phyloP scores from a whole-genome alignment of 2,113 vertebrate species.

The Cettia cetti region DNA sequence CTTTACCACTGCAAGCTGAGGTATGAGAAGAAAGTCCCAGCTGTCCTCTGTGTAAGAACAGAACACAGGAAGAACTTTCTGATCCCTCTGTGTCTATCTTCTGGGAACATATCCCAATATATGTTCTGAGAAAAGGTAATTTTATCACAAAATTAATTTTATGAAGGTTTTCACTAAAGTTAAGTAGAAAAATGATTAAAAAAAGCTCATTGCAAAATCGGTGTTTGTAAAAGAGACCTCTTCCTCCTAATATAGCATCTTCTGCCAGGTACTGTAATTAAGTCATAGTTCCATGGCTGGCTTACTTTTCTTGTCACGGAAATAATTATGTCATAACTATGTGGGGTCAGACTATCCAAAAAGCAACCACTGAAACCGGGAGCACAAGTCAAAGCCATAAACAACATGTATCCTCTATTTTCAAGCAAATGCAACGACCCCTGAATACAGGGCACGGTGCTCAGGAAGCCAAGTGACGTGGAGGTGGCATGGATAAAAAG shows the following conservation, averaged over 20 bases:
- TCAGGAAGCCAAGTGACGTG: background rate
- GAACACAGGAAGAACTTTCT: background rate
- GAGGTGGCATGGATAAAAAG: background rate
- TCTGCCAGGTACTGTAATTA: slow-evolving; percentile 41
- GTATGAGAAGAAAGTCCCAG: background rate
- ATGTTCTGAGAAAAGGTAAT: background rate
- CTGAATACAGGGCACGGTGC: background rate
- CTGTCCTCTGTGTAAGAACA: background rate
- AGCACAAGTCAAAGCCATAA: background rate
- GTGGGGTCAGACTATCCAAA: background rate
- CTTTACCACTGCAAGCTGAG: background rate
- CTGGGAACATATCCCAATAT: background rate
- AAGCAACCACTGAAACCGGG: background rate
- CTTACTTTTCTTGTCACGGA: background rate
- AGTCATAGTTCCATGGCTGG: background rate
- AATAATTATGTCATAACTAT: slow-evolving; percentile 31
- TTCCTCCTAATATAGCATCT: background rate
- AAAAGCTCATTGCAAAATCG: background rate
- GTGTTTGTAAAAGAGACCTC: background rate
- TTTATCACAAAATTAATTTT: background rate
- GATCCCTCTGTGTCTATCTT: background rate
- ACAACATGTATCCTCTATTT: background rate
- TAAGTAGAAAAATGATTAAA: background rate
- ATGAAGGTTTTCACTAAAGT: background rate
- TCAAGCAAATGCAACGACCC: background rate